Evolutionary conservation across 2,888 invertebrate genomes (phyloP), one percentile per base, ranked within the genome.

Genomic region (Erpobdella octoculata): DNA sequence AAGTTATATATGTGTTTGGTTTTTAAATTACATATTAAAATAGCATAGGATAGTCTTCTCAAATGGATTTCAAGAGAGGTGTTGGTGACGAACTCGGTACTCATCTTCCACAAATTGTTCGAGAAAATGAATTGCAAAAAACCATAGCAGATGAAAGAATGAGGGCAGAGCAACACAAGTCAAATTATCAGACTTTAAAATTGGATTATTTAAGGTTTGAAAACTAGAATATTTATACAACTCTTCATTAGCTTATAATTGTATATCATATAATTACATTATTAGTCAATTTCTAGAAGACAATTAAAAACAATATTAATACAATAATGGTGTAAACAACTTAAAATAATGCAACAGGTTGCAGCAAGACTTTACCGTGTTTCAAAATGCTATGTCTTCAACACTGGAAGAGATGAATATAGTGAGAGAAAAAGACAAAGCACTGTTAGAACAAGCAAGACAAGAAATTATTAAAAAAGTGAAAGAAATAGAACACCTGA

Each of bases 51-150:
- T n/a, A n/a, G n/a, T n/a, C n/a, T n/a, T n/a, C n/a, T n/a, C n/a
- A n/a, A n/a, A n/a, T n/a, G n/a, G n/a, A n/a, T n/a, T n/a, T n/a
- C 53, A 53, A 21, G 21, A 53, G n/a, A 25, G 28, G 28, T 28
- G 21, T 53, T 53, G 53, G 53, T 12, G 53, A 53, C 21, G 28
- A 53, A 53, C 28, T n/a, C n/a, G n/a, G n/a, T n/a, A n/a, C n/a
- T n/a, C n/a, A n/a, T n/a, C n/a, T 53, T 8, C 53, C 53, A 8
- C 53, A 69, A 53, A 69, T 69, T 53, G n/a, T 77, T 2, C 78
- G 79, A 72, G 81, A 81, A 73, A 81, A 80, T 28, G 82, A 83
- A 75, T 76, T 82, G 38, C 81, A 82, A 71, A 83, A 83, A 71
- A 75, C 82, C 74, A 75, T 83, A 35, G 77, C 81, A 9, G 83